Conservation (phyloP, 2,888 invertebrate genomes). For the Netelia inedita region DNA sequence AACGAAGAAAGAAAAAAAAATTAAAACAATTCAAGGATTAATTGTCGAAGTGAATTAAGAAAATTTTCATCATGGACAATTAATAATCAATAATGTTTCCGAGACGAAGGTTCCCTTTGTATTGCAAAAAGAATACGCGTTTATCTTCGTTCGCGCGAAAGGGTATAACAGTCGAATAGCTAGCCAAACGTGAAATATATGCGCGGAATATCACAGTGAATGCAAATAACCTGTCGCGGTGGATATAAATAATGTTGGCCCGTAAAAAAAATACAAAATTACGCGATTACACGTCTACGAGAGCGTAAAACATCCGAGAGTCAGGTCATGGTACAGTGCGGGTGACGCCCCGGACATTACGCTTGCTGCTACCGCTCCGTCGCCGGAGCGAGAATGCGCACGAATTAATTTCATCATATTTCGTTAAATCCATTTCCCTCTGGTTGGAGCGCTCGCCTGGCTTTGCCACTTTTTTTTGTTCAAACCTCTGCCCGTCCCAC, state of each 20-base stretch:
- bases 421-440: conserved; percentile 46
- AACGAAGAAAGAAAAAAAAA: background rate
- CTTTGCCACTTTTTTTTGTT: conserved; percentile 25
- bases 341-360: conserved; percentile 24
- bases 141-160: background rate
- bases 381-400: conserved; percentile 3
- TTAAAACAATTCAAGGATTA: background rate
- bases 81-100: background rate
- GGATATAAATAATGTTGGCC: conserved; percentile 26
- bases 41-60: too few species aligned
- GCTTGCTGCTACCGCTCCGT: conserved; percentile 22
- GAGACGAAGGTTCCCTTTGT: background rate
- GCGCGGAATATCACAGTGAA: background rate
- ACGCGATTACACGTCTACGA: conserved; percentile 48
- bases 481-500: background rate
- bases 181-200: background rate
- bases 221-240: conserved; percentile 8
- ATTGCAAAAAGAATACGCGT: background rate
- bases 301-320: conserved; percentile 34
- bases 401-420: conserved; percentile 64
- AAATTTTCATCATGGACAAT: too few species aligned
- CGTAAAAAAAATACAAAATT: conserved; percentile 31
- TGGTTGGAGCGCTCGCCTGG: conserved; percentile 22
- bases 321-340: conserved; percentile 7
- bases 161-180: background rate